Conservation (phyloP, 2,888 invertebrate species). For the Eucera pruinosa region DNA sequence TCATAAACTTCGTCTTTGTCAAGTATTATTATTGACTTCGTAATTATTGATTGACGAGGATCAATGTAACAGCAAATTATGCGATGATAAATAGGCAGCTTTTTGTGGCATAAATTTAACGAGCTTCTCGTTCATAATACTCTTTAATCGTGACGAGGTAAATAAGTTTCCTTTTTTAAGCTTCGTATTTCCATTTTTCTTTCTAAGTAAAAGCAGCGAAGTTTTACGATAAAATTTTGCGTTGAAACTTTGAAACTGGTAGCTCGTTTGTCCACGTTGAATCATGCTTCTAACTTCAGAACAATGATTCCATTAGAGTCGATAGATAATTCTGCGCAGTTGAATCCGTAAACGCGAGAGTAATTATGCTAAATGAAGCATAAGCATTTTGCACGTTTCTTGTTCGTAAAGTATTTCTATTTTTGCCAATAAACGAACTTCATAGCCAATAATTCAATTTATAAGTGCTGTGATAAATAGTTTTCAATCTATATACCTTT, state of each 20-base stretch:
- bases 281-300: constrained; percentile 20
- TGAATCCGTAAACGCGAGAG: constrained; percentile 1
- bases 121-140: background rate
- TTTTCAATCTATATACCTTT: no score
- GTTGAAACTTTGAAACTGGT: constrained; percentile 15
- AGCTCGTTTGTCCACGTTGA: constrained; percentile 23
- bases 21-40: background rate
- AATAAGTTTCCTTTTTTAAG: constrained; percentile 20
- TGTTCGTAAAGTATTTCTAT: background rate
- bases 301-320: constrained; percentile 19
- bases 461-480: no score
- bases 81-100: background rate
- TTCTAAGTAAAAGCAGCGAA: constrained; percentile 19
- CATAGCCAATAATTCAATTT: no score
- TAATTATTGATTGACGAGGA: background rate
- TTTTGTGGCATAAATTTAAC: constrained; percentile 3
- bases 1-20: no score
- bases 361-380: background rate
- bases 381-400: background rate
- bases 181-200: background rate
- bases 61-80: background rate
- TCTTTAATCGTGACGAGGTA: background rate
- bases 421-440: no score
- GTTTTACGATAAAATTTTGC: constrained; percentile 38
- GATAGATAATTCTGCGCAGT: constrained; percentile 3